phyloP scores from a whole-genome alignment of 2,888 invertebrate species.

The Lypha dubia region DNA sequence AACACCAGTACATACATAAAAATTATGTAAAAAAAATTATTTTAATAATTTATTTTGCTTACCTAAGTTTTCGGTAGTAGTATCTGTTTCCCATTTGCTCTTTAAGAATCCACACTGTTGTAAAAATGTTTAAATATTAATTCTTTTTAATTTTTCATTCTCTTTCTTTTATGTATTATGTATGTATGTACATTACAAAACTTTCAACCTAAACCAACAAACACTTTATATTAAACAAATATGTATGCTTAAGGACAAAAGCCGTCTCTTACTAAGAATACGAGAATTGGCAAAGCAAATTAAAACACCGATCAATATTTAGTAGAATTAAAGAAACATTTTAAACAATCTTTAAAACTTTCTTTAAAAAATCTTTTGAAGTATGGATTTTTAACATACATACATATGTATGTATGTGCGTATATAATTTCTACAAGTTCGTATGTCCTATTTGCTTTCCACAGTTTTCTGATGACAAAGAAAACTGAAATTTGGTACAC shows the following conservation, averaged over 20 bases:
- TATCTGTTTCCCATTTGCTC: slow-evolving; percentile 95
- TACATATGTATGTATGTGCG: too few relatives aligned
- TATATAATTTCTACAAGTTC: too few relatives aligned
- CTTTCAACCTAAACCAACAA: slow-evolving; percentile 7
- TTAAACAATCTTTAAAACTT: too few relatives aligned
- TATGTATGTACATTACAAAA: neutral
- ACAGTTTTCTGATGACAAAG: too few relatives aligned
- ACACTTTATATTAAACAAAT: neutral
- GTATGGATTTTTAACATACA: too few relatives aligned
- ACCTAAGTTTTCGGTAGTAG: slow-evolving; percentile 92
- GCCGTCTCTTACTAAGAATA: neutral
- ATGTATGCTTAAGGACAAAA: neutral
- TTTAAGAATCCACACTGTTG: slow-evolving; percentile 83
- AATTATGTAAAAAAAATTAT: neutral
- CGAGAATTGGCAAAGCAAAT: neutral
- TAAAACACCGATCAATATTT: too few relatives aligned
- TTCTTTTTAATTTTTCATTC: neutral
- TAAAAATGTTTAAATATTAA: slow-evolving; percentile 68
- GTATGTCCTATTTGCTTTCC: neutral
- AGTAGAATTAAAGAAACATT: too few relatives aligned
- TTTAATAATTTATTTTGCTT: slow-evolving; percentile 83
- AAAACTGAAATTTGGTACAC: too few relatives aligned
- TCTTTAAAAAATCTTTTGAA: too few relatives aligned
- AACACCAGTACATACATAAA: neutral
- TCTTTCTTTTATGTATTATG: slow-evolving; percentile 3